Conservation (phyloP, 2,888 invertebrate species). For the Furcula furcula region DNA sequence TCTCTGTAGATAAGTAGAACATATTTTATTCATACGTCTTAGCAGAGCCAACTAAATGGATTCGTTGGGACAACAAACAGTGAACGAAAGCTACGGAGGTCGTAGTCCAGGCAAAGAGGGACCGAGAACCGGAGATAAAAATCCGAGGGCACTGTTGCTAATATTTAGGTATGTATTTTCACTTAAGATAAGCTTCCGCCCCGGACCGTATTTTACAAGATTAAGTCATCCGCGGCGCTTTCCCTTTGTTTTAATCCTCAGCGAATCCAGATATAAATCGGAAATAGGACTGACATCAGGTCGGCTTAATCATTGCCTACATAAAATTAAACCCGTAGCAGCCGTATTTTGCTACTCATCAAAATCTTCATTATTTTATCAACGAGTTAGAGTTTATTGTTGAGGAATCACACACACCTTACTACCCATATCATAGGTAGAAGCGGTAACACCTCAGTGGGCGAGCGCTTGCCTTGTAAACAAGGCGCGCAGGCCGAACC, state of each 20-base stretch:
- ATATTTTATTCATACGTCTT: no score
- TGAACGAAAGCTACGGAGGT: background rate
- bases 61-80: background rate
- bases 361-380: no score
- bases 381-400: no score
- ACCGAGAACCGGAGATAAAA: constrained; percentile 32
- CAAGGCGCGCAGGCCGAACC: no score
- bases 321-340: no score
- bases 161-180: constrained; percentile 53
- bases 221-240: constrained; percentile 45
- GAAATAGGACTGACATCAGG: constrained; percentile 7
- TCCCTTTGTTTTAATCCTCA: constrained; percentile 53
- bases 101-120: constrained; percentile 9
- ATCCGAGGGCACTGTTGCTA: constrained; percentile 30
- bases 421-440: no score
- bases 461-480: no score
- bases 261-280: constrained; percentile 42
- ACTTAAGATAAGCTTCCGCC: constrained; percentile 52
- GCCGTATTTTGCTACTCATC: no score
- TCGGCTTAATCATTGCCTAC: no score
- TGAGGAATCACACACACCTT: no score
- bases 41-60: background rate
- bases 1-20: no score
- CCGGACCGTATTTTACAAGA: constrained; percentile 54
- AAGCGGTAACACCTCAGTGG: no score